These are phyloP conservation scores for Dryas iulia DNA, from an alignment of 1,140 invertebrate species.

Conservation along the genomic window DNA sequence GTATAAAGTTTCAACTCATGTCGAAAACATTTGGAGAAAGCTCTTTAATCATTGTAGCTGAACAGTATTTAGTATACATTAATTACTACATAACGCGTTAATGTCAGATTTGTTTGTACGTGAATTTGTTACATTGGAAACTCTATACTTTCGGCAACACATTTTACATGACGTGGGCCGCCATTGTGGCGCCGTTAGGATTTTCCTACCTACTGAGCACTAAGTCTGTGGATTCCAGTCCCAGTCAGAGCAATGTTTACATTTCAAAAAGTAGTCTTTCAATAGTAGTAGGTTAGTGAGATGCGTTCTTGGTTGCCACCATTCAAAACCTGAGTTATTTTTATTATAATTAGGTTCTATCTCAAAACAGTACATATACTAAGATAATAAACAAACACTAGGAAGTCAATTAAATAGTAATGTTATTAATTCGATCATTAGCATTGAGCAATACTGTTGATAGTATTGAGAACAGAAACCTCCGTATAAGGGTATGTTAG, in stretches of 20 bases:
- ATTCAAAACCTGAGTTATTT: too few relatives aligned
- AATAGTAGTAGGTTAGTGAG: too few relatives aligned
- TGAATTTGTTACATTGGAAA: neutral
- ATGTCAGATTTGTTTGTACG: neutral
- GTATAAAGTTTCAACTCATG: neutral
- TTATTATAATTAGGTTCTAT: too few relatives aligned
- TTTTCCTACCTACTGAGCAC: too few relatives aligned
- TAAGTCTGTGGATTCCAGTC: too few relatives aligned
- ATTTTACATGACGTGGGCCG: too few relatives aligned
- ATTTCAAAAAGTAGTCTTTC: too few relatives aligned
- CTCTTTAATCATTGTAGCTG: neutral
- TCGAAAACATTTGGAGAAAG: neutral
- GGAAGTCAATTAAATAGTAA: neutral
- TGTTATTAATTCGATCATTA: neutral
- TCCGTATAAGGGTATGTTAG: constrained; percentile 41
- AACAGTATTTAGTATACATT: neutral
- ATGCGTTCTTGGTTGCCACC: too few relatives aligned
- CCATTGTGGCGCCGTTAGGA: too few relatives aligned
- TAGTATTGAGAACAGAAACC: constrained; percentile 23
- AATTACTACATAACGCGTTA: neutral
- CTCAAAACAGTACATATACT: too few relatives aligned
- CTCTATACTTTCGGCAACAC: too few relatives aligned
- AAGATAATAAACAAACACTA: neutral
- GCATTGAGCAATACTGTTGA: constrained; percentile 13
- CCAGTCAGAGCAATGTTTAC: too few relatives aligned